These are phyloP conservation scores for Atherinosoma microstoma DNA, from an alignment of 2,797 vertebrate genomes.

Conservation along the genomic window DNA sequence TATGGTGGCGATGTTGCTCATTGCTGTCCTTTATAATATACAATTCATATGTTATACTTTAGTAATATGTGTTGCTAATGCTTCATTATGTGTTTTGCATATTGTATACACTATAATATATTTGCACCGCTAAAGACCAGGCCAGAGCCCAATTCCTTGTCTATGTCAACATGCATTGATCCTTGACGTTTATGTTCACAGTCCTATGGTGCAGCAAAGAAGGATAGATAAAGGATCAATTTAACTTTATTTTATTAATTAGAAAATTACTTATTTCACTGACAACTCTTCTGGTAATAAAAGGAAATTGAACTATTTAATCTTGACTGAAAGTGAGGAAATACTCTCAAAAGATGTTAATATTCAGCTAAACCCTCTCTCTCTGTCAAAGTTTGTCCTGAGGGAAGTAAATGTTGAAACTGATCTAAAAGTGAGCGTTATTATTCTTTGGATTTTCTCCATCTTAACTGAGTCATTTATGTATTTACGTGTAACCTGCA, in stretches of 20 bases:
- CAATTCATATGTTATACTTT: neutral
- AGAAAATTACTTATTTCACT: constrained; percentile 6
- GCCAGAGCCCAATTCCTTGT: neutral
- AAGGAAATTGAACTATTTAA: neutral
- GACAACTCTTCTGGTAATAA: neutral
- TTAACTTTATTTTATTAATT: neutral
- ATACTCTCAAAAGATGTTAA: constrained; percentile 10
- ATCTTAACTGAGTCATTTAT: constrained; percentile 58
- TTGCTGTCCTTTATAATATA: neutral
- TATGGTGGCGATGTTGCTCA: neutral
- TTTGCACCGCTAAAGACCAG: neutral
- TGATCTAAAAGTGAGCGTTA: constrained; percentile 40
- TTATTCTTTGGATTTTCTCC: constrained; percentile 53
- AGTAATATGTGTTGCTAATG: neutral
- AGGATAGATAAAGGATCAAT: neutral
- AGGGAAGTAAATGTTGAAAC: constrained; percentile 25
- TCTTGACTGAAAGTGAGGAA: constrained; percentile 6
- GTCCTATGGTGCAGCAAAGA: neutral
- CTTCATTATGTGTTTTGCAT: neutral
- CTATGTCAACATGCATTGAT: neutral
- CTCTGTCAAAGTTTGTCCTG: neutral
- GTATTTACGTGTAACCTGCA: constrained; percentile 40
- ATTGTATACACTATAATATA: neutral
- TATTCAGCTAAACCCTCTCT: neutral
- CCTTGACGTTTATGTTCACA: too few species aligned